phyloP scores from a whole-genome alignment of 2,888 invertebrate genomes.

The Tricholauxania praeusta region DNA sequence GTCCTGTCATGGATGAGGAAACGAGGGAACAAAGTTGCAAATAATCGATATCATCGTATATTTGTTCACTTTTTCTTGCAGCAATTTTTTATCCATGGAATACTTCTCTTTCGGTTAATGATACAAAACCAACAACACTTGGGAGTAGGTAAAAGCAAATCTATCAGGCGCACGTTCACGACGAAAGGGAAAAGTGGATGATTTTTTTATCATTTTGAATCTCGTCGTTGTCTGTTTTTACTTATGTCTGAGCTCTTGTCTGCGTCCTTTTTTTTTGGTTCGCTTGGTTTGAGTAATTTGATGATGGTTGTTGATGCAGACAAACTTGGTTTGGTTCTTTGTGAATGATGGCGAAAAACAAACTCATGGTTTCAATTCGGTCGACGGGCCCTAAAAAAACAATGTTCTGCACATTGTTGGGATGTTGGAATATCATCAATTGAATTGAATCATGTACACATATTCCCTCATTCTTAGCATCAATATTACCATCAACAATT shows the following conservation, averaged over 20 bases:
- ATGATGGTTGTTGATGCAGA: constrained; percentile 6
- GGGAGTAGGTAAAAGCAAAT: no score
- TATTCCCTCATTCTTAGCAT: no score
- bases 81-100: not conserved
- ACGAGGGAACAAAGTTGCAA: constrained; percentile 7
- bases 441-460: no score
- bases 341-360: no score
- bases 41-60: constrained; percentile 33
- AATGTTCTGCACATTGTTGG: no score
- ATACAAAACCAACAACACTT: not conserved
- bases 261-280: not conserved
- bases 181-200: not conserved
- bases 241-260: not conserved
- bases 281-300: constrained; percentile 5
- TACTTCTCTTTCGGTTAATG: constrained; percentile 19
- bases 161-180: constrained; percentile 1
- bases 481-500: no score
- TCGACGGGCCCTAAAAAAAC: no score
- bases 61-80: constrained; percentile 24
- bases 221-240: not conserved
- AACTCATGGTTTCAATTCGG: no score
- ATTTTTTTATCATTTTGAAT: not conserved
- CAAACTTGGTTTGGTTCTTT: not conserved
- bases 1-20: not conserved
- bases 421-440: no score